Conservation (phyloP, 2,797 vertebrate genomes). For the Taeniopygia guttata region DNA sequence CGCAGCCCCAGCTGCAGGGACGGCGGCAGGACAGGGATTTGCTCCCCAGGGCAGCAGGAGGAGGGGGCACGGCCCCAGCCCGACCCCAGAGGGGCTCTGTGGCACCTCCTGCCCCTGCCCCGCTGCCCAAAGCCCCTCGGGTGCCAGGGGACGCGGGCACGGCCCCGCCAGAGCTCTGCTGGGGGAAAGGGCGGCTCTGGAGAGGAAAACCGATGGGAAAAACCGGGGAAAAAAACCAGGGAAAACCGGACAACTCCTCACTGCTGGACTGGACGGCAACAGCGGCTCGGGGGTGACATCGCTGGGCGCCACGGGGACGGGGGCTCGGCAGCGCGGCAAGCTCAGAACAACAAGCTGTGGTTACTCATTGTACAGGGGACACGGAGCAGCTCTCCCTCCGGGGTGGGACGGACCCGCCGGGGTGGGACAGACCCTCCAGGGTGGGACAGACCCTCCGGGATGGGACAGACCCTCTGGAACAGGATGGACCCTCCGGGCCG, state of each 20-base stretch:
- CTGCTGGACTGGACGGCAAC: constrained; percentile 69
- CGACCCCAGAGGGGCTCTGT: too few species aligned
- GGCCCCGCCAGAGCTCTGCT: constrained; percentile 46
- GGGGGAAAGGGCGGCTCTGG: neutral
- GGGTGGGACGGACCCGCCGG: neutral
- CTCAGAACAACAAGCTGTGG: constrained; percentile 80
- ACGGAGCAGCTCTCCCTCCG: constrained; percentile 37
- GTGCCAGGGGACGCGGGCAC: neutral
- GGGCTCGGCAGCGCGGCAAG: constrained; percentile 78
- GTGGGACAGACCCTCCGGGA: accelerated
- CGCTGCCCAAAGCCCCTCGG: neutral
- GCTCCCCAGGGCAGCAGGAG: neutral
- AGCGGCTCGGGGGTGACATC: constrained; percentile 58
- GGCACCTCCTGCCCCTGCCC: neutral
- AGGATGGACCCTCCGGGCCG: accelerated
- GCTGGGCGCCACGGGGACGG: constrained; percentile 66
- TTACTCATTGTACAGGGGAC: constrained; percentile 50
- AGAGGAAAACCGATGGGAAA: neutral
- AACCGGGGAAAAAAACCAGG: too few species aligned
- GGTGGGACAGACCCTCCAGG: accelerated
- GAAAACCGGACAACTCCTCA: constrained; percentile 1
- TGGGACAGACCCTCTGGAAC: neutral
- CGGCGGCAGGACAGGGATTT: neutral
- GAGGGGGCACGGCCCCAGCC: neutral
- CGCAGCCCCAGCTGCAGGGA: neutral